Base-by-base conservation (phyloP, 2,113 vertebrate genomes). In the Perca flavescens region DNA sequence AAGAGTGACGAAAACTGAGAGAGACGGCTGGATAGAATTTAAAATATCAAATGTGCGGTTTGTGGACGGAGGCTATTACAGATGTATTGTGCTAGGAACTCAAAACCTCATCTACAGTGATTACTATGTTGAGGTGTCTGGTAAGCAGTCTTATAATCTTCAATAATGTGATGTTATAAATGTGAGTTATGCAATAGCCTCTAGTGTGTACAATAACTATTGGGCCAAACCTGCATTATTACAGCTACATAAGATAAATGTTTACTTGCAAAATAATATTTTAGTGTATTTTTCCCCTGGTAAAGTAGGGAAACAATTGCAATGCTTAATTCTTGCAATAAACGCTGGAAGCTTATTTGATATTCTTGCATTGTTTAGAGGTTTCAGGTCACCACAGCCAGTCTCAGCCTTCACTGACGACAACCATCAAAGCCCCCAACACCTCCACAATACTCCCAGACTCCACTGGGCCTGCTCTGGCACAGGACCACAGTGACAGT, bases 31-130 rank as follows among this genome's bases (percentile, higher is more conserved):
- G 80, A 92, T 94, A 60, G 77, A 89, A 58, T 93, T 95, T 79
- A 88, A 16, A 71, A 94, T 95, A 62, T 87, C 64, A 34, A 84
- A 93, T 5, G 84, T 87, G n/a, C 84, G 13, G 21, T 10, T 65
- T 49, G 21, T 0, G 13, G 94, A 95, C 58, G 62, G 80, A 74
- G 95, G 95, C 14, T 82, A 25, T 47, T 95, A 95, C 82, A 91
- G 91, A 71, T 95, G 95, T 70, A 21, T 53, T 0, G 47, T 95
- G 36, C 2, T 10, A 14, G 74, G 66, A 14, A 22, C 57, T 34
- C 34, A 80, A 67, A 60, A 43, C 68, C 31, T 2, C 9, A 58
- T 91, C 17, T 94, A 91, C 79, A 46, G 1, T 1, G 84, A 93
- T 72, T 92, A 86, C 80, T 47, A 63, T 61, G 13, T 95, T 0